phyloP scores from a whole-genome alignment of 2,888 invertebrate genomes.

The Chrysolina americana region DNA sequence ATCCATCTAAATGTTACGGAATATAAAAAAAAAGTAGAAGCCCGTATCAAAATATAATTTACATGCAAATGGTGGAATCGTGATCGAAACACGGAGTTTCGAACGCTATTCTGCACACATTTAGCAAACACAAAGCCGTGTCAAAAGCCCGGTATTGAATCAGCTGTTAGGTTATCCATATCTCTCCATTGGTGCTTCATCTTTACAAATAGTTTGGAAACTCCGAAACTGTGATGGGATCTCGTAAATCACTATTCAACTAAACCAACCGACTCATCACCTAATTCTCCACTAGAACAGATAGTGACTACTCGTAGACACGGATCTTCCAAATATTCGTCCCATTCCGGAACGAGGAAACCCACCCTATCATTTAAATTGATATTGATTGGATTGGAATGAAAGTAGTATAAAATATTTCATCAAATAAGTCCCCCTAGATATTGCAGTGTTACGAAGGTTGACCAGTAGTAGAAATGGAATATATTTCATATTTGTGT shows the following conservation, averaged over 20 bases:
- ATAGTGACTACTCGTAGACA: constrained; percentile 10
- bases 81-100: constrained; percentile 52
- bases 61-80: constrained; percentile 57
- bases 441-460: too few relatives aligned
- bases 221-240: constrained; percentile 21
- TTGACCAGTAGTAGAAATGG: too few relatives aligned
- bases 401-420: not conserved
- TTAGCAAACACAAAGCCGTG: constrained; percentile 57
- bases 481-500: too few relatives aligned
- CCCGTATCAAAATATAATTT: constrained; percentile 56
- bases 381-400: not conserved
- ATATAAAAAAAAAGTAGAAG: constrained; percentile 49
- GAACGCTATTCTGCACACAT: constrained; percentile 55
- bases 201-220: constrained; percentile 23
- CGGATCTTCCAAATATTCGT: not conserved
- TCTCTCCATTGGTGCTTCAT: constrained; percentile 36
- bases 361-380: not conserved
- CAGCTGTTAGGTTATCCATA: constrained; percentile 50
- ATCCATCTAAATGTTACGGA: constrained; percentile 25
- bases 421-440: too few relatives aligned
- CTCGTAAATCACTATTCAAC: constrained; percentile 4
- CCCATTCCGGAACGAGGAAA: not conserved
- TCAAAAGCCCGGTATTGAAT: constrained; percentile 55
- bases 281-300: constrained; percentile 12
- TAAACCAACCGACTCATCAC: constrained; percentile 13